Evolutionary conservation across 2,797 vertebrate species (phyloP), one percentile per base, ranked within the genome.

Genomic region (Pipistrellus pipistrellus): DNA sequence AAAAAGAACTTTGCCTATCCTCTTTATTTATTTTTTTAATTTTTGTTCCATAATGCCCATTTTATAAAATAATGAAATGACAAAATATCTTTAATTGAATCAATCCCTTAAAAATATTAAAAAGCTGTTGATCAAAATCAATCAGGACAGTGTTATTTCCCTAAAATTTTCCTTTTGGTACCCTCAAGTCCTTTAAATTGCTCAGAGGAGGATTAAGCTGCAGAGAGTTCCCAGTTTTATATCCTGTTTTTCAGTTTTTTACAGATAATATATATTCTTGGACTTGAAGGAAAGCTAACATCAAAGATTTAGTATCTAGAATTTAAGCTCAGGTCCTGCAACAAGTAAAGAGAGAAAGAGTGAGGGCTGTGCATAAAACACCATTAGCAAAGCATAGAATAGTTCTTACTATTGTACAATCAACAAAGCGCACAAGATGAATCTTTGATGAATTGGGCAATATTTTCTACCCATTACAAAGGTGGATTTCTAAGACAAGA

Each of bases 381-480:
- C 41, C 88, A 53, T 27, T 25, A 57, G 35, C 30, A 53, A 71
- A 53, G 57, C 23, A 64, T 4, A 69, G 30, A 75, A 27, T 10
- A 80, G 20, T 32, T 94, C 62, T 77, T 62, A 41, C 32, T 86
- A n/a, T n/a, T n/a, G n/a, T n/a, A 6, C 14, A 44, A 76, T 12
- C 76, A 5, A 77, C 27, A 57, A 71, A 95, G 23, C 51, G 1
- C 17, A 88, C 51, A 87, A 55, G 23, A 91, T 46, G n/a, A 78
- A 75, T 48, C 46, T 78, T 21, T 44, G n/a, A 91, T 35, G 14
- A 71, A 53, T 48, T 51, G 81, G 48, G 57, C 59, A 85, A 3
- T 73, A 83, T 89, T 84, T 88, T 84, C 51, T 81, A 91, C 21
- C 51, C n/a, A 87, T 23, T 69, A 88, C 72, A 93, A 85, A 93